Conservation (phyloP, 1,140 invertebrate genomes). For the Drosophila funebris region DNA sequence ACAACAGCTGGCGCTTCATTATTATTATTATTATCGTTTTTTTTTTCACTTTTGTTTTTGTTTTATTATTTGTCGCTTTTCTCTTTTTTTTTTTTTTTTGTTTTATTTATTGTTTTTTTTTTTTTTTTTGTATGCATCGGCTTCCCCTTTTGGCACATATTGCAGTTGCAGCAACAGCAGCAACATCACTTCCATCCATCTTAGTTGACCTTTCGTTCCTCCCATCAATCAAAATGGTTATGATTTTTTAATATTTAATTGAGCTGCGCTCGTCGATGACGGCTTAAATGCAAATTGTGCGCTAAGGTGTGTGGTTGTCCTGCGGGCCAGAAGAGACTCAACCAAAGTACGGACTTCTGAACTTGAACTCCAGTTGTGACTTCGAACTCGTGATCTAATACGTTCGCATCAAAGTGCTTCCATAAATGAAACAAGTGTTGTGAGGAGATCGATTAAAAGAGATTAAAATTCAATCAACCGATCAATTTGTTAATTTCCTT, state of each 20-base stretch:
- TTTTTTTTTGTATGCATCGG: constrained; percentile 12
- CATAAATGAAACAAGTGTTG: not conserved
- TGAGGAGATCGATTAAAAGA: too few species aligned
- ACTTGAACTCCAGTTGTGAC: not conserved
- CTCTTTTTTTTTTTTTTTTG: not conserved
- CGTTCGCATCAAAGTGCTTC: not conserved
- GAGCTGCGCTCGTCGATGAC: constrained; percentile 53
- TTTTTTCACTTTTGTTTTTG: constrained; percentile 15
- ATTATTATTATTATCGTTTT: constrained; percentile 49
- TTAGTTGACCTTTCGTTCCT: constrained; percentile 44
- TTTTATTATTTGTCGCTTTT: not conserved
- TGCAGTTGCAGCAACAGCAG: constrained; percentile 21
- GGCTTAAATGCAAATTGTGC: constrained; percentile 73
- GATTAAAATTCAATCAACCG: too few species aligned
- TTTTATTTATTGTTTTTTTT: constrained; percentile 8
- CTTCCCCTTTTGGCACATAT: constrained; percentile 19
- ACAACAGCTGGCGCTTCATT: constrained; percentile 67
- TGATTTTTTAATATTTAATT: constrained; percentile 83
- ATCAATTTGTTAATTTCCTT: too few species aligned
- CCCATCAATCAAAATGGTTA: constrained; percentile 49
- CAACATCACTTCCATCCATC: constrained; percentile 51
- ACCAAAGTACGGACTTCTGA: not conserved
- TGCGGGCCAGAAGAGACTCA: not conserved
- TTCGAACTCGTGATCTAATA: too few species aligned
- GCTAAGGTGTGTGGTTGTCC: constrained; percentile 72